A percentile compares a stretch with the other conserved stretches of the same genome.
phyloP scores from a whole-genome alignment of 2,888 invertebrate genomes.

The Rotaria socialis region DNA sequence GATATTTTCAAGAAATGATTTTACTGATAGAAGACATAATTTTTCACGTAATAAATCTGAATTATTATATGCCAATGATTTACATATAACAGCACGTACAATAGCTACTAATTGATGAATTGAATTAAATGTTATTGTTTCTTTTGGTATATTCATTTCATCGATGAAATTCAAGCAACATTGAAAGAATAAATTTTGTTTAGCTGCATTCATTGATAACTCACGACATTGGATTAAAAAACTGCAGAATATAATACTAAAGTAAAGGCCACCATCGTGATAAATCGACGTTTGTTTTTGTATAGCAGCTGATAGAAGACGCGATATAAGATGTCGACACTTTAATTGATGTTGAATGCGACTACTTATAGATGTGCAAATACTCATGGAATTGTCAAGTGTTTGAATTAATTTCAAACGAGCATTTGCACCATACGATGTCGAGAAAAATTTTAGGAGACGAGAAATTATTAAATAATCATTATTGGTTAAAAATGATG shows the following conservation, averaged over 20 bases:
- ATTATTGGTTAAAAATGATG: background rate
- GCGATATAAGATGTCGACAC: background rate
- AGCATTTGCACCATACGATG: background rate
- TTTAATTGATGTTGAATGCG: background rate
- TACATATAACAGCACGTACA: background rate
- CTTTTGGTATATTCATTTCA: background rate
- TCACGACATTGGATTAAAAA: background rate
- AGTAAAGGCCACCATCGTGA: constrained; percentile 1
- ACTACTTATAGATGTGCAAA: background rate
- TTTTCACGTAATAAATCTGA: background rate
- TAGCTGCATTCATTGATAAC: background rate
- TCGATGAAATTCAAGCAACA: background rate
- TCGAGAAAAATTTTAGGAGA: background rate
- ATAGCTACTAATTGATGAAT: background rate
- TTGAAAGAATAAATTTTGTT: background rate
- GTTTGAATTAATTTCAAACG: constrained; percentile 24
- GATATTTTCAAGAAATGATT: constrained; percentile 27
- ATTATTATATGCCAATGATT: background rate
- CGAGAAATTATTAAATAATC: constrained; percentile 8
- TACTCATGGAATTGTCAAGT: background rate
- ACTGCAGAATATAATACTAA: constrained; percentile 2
- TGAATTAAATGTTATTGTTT: constrained; percentile 14
- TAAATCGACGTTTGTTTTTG: background rate
- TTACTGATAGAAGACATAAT: background rate
- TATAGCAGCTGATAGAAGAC: constrained; percentile 15